phyloP scores from a whole-genome alignment of 2,113 vertebrate species.

The Maccullochella peelii region DNA sequence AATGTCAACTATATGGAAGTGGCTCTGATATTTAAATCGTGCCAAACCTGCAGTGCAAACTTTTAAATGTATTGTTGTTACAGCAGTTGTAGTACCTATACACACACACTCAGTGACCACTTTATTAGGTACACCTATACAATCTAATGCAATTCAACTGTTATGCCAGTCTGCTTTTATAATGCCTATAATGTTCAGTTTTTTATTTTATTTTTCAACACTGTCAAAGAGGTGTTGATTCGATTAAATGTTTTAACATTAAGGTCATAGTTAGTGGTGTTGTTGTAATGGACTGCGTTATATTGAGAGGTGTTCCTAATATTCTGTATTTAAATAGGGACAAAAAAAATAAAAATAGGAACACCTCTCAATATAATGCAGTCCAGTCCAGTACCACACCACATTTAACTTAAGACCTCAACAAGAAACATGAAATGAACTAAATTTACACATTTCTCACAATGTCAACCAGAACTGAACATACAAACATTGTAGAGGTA shows the following conservation, averaged over 20 bases:
- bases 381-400: neutral
- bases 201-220: neutral
- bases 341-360: neutral
- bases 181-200: neutral
- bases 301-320: neutral
- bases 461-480: neutral
- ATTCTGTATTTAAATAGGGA: no score
- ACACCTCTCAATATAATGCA: neutral
- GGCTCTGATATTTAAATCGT: neutral
- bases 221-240: neutral
- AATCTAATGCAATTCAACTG: neutral
- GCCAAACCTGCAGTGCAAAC: slow-evolving; percentile 16
- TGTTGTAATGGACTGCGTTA: neutral
- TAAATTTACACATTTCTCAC: neutral
- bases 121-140: neutral
- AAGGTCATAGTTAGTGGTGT: neutral
- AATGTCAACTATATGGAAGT: neutral
- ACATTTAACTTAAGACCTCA: neutral
- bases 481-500: no score
- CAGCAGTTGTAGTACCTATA: no score
- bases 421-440: neutral
- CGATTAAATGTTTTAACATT: neutral
- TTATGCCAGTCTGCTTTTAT: neutral
- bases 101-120: neutral
- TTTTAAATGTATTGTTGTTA: neutral